Conservation (phyloP, 2,888 invertebrate species). For the Beris morrisii region DNA sequence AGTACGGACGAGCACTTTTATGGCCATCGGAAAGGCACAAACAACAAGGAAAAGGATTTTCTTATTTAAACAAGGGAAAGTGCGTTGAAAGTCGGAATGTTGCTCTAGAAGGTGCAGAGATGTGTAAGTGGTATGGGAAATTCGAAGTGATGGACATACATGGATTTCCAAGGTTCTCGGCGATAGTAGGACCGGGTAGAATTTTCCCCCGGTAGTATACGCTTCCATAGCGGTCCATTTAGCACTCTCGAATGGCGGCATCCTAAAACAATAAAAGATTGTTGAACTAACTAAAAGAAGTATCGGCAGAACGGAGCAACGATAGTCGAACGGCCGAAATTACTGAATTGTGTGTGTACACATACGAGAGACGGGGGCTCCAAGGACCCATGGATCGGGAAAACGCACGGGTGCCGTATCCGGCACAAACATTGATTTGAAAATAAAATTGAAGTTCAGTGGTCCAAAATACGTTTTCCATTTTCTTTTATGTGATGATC, state of each 20-base stretch:
- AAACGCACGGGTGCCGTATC: neutral
- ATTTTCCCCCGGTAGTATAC: too few species aligned
- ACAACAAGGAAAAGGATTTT: constrained; percentile 21
- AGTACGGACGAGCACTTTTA: neutral
- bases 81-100: neutral
- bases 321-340: constrained; percentile 6
- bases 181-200: too few species aligned
- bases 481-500: constrained; percentile 32
- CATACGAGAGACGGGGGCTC: neutral
- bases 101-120: too few species aligned
- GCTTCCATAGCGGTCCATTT: constrained; percentile 16
- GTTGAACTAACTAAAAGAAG: constrained; percentile 6
- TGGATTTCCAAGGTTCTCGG: too few species aligned
- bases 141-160: too few species aligned
- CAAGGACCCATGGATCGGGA: neutral
- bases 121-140: too few species aligned
- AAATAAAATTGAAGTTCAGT: constrained; percentile 34
- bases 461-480: constrained; percentile 33
- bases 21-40: neutral
- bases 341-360: constrained; percentile 2
- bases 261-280: constrained; percentile 30
- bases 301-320: neutral
- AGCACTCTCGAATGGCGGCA: constrained; percentile 5
- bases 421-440: constrained; percentile 32
- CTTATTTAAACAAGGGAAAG: constrained; percentile 22